Base-by-base conservation (phyloP, 2,113 vertebrate genomes). In the Calidris pugnax region DNA sequence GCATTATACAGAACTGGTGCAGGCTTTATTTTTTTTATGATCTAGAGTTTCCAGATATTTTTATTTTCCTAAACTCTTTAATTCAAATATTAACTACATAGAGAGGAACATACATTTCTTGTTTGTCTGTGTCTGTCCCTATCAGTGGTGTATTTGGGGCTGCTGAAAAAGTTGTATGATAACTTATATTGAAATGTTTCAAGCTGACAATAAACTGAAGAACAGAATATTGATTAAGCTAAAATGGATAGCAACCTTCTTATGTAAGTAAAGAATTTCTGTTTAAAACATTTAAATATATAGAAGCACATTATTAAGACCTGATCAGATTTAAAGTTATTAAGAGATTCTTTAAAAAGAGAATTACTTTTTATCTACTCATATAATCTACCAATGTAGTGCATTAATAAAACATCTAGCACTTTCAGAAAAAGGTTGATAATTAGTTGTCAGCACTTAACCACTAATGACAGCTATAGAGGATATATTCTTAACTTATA, bases 401-500 rank as follows among this genome's bases (percentile, higher is more conserved):
- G 19, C 17, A 92, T 92, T 92, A 95, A 89, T 95, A 94, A 95
- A 95, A 76, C 60, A 90, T 80, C 33, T 60, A 92, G 67, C n/a
- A 66, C 69, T 84, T 93, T 91, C 67, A 93, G 64, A 43, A 95
- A 95, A 94, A 89, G 57, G 35, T 57, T 95, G 77, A 59, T 89
- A 95, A 95, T 92, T 91, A 78, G 67, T 95, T 92, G 28, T 73
- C 6, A 2, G 51, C 63, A 90, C 73, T 95, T 95, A 96, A 72
- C 62, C 89, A 32, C 59, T 94, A 87, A 89, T 85, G 77, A 75
- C 88, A 90, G 48, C 20, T 62, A 41, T 67, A 66, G 71, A 94
- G 47, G 43, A 92, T 95, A 88, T 93, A 87, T 64, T 96, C 87
- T 92, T 85, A 85, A 87, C 57, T 84, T 92, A 47, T 63, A 77